phyloP scores from a whole-genome alignment of 1,140 invertebrate genomes.

The Brachionus koreanus region DNA sequence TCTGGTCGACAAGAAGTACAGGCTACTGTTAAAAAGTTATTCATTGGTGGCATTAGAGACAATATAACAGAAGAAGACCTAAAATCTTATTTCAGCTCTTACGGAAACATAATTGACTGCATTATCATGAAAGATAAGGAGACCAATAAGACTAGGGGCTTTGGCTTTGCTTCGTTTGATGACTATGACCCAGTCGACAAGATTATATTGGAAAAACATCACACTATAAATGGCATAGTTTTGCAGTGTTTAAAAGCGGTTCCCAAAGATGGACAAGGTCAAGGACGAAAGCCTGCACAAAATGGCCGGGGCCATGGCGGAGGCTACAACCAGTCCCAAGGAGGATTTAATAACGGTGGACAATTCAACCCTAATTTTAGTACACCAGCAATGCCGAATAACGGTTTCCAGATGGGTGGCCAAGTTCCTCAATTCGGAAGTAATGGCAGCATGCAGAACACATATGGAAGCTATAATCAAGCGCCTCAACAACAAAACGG shows the following conservation, averaged over 20 bases:
- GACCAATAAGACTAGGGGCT: conserved; percentile 87
- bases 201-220: conserved; percentile 56
- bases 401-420: background rate
- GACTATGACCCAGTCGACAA: conserved; percentile 59
- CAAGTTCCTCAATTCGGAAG: background rate
- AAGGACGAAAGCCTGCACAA: conserved; percentile 65
- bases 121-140: conserved; percentile 64
- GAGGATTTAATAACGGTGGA: background rate
- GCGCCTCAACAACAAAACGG: background rate
- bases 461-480: conserved; percentile 25
- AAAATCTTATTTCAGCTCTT: conserved; percentile 80
- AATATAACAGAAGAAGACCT: conserved; percentile 50
- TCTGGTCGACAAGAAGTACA: conserved; percentile 82
- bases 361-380: conserved; percentile 4
- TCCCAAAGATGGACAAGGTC: conserved; percentile 51
- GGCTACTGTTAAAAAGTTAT: conserved; percentile 88
- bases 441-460: conserved; percentile 16
- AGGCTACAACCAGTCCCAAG: background rate
- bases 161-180: conserved; percentile 90
- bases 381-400: background rate
- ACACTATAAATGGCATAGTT: conserved; percentile 58
- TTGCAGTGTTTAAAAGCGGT: conserved; percentile 62
- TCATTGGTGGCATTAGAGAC: conserved; percentile 77
- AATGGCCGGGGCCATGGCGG: background rate
- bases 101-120: conserved; percentile 70